Evolutionary conservation across 2,888 invertebrate genomes (phyloP), one percentile per base, ranked within the genome.

Genomic region (Micropterix aruncella): DNA sequence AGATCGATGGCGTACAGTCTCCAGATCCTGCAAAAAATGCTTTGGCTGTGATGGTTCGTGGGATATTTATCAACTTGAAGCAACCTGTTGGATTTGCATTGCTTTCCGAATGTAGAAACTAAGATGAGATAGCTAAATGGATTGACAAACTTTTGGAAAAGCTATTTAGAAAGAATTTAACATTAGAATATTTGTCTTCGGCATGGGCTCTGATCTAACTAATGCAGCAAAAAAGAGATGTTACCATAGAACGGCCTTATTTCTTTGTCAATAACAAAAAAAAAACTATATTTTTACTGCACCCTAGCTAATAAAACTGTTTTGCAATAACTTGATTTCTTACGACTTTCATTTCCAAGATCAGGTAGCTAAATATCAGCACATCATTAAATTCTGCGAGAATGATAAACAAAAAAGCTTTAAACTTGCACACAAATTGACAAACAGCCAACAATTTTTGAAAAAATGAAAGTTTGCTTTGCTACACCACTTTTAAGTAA

Each of bases 271-370:
- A 47, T 42, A 19, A 45, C 15, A 48, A n/a, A 46, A 57, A 56
- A 49, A 53, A 18, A 56, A 51, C 44, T 54, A 55, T 40, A 51
- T 59, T 46, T 56, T 55, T 50, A 55, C 56, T 46, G 49, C 52
- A 37, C 54, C 52, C 0, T 51, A 55, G 48, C 47, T 57, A 4
- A 47, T 57, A 14, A 57, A 54, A 52, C 18, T 38, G 3, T 48
- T 56, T 36, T 51, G 54, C 1, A 53, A 51, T 27, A 44, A 49
- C 40, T 52, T 58, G 3, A 53, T 54, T 5, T 1, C 14, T 2
- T 51, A 55, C 37, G 49, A 58, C 18, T 55, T 56, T 45, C 47
- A 53, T 16, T 58, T 52, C 41, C 37, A 49, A 4, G 37, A 50
- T 41, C 16, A 14, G 47, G 46, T 51, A 38, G 57, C 55, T 3